Percentiles rank a stretch among this genome's conserved stretches.
Evolutionary conservation across 2,113 vertebrate species (phyloP).

Genomic region (Meles meles): DNA sequence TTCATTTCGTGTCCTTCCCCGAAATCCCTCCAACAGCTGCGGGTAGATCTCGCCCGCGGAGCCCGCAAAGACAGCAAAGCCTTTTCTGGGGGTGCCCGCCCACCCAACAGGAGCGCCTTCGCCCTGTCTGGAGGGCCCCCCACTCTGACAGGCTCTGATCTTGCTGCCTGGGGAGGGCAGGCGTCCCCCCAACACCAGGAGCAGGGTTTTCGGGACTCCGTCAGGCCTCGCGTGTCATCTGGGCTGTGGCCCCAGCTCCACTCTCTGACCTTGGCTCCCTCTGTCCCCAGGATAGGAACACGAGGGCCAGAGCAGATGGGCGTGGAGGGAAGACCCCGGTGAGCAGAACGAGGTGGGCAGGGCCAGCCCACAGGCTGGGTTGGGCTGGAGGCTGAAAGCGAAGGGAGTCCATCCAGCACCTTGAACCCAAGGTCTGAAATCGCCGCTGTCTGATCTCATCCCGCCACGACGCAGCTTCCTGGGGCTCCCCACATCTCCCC

Average conservation of each 20-base stretch:
- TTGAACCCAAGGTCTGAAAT: background rate
- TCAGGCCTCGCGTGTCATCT: background rate
- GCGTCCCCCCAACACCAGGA: background rate
- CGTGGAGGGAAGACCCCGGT: accelerated
- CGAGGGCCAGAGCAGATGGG: accelerated
- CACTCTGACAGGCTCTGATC: background rate
- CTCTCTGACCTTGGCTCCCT: background rate
- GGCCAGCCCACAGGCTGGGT: background rate
- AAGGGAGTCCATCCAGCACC: background rate
- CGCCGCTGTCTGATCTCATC: background rate
- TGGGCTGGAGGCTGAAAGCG: background rate
- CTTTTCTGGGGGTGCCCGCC: background rate
- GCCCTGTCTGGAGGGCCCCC: background rate
- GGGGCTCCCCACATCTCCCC: background rate
- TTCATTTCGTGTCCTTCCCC: background rate
- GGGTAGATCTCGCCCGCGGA: background rate
- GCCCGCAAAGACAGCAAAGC: background rate
- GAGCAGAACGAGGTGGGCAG: background rate
- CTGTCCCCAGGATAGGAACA: background rate
- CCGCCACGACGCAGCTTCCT: accelerated
- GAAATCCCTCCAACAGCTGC: background rate
- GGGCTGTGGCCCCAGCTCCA: background rate
- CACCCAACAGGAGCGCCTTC: background rate
- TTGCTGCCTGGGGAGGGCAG: background rate
- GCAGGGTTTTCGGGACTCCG: too few relatives aligned